Evolutionary conservation across 2,113 vertebrate species (phyloP).

Genomic region (Mirounga angustirostris): DNA sequence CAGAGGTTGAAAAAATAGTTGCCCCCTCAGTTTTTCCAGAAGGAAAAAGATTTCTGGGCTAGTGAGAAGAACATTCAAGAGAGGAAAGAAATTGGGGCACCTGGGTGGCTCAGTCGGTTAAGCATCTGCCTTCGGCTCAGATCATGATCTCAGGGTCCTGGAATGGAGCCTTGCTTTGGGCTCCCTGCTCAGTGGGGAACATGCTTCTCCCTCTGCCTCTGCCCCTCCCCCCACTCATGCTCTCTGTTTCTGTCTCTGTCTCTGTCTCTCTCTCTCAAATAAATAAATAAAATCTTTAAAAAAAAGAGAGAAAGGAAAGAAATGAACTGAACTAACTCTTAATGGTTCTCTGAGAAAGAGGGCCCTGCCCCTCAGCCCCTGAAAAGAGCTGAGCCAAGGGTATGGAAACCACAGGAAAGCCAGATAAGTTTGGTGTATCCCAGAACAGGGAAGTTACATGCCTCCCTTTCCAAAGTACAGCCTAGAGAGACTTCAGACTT

Average conservation of each 20-base stretch:
- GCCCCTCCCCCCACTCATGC: too few relatives aligned
- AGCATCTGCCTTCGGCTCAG: not conserved
- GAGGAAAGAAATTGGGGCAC: not conserved
- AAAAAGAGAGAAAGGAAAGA: not conserved
- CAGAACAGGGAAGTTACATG: not conserved
- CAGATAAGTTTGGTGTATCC: not conserved
- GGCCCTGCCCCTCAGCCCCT: not conserved
- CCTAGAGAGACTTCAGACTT: not conserved
- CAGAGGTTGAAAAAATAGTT: not conserved
- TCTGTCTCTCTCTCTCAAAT: not conserved
- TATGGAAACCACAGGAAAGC: not conserved
- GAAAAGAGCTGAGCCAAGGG: not conserved
- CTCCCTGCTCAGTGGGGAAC: not conserved
- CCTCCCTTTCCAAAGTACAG: not conserved
- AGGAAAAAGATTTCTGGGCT: not conserved
- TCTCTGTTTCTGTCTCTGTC: not conserved
- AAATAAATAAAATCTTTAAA: not conserved
- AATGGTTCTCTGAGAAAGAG: not conserved
- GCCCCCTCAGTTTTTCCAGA: not conserved
- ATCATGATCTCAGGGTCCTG: not conserved
- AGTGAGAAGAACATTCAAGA: not conserved
- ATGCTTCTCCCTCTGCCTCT: not conserved
- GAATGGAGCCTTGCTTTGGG: not conserved
- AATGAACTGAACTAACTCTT: not conserved
- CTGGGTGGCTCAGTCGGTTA: not conserved